Percentiles rank a stretch among this genome's conserved stretches.
phyloP scores from a whole-genome alignment of 2,888 invertebrate species.

The Papilio protenor region DNA sequence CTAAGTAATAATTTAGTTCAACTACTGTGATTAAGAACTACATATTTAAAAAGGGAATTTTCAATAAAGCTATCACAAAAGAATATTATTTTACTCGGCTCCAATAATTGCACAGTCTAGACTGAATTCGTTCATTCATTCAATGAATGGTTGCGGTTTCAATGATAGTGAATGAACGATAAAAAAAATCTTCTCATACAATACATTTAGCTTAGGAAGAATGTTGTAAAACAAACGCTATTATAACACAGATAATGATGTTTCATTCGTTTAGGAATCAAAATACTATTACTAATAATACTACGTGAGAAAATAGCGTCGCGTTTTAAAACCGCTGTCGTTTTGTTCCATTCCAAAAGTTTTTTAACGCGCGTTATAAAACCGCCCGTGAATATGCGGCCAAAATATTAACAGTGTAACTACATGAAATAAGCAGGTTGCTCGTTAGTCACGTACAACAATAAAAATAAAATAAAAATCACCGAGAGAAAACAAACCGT shows the following conservation, averaged over 20 bases:
- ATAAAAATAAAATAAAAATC: background rate
- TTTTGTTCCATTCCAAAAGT: no score
- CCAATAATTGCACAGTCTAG: conserved; percentile 36
- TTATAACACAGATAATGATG: background rate
- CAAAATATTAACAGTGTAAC: background rate
- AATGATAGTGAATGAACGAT: conserved; percentile 26
- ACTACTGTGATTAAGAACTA: background rate
- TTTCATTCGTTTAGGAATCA: no score
- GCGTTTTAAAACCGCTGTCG: no score
- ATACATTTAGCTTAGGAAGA: background rate
- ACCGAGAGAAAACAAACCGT: background rate
- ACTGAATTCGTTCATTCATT: conserved; percentile 26
- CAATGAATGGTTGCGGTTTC: conserved; percentile 23
- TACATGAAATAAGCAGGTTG: background rate
- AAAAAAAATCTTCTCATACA: conserved; percentile 6
- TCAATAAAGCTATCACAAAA: background rate
- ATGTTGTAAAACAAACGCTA: background rate
- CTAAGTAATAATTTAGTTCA: background rate
- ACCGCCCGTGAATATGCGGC: no score
- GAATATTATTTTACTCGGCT: background rate
- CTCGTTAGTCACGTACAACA: background rate
- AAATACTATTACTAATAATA: no score
- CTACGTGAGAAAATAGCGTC: no score
- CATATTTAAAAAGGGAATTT: background rate
- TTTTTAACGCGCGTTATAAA: no score